Evolutionary conservation across 1,140 invertebrate species (phyloP), one percentile per base, ranked within the genome.

Genomic region (Megalopta genalis): DNA sequence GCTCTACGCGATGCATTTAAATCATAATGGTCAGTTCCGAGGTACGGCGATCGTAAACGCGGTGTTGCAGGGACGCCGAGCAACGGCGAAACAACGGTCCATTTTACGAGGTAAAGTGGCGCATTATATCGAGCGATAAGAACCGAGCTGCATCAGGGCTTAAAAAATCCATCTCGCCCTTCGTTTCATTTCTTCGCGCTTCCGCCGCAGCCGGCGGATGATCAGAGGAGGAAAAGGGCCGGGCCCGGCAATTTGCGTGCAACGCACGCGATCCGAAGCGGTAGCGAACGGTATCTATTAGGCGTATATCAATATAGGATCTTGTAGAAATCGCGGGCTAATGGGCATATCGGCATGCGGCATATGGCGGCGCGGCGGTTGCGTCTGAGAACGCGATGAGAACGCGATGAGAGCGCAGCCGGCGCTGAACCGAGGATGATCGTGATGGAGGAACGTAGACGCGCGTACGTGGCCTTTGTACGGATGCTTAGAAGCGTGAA

Each of bases 301-400:
- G 88, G 86, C 86, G 88, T 87, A 84, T 88, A 90, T 90, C 89
- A 90, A 90, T 87, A 87, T 89, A 88, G 82, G 84, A 90, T 88
- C 88, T 88, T 82, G 83, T 81, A 88, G 87, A 88, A 90, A 89
- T 89, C 80, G 82, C 78, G 77, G 68, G 39, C 74, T 90, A 90
- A 90, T 89, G 86, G 89, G 83, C 87, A 86, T 85, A 87, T 88
- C 86, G 87, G 80, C 80, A 78, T 77, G 82, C 87, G 83, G 84
- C 89, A 86, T 86, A 90, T 88, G 84, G 88, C 77, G 75, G 21
- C 77, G 69, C 84, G 79, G 84, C 80, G 75, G 64, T 73, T 65
- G 64, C 52, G 70, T 77, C 74, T 62, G 79, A n/a, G 68, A 76
- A 64, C 57, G 52, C 68, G 57, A 5, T 32, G 32, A n/a, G 68